These are phyloP conservation scores for Dryobotodes eremita DNA, from an alignment of 2,888 invertebrate species.

Conservation along the genomic window DNA sequence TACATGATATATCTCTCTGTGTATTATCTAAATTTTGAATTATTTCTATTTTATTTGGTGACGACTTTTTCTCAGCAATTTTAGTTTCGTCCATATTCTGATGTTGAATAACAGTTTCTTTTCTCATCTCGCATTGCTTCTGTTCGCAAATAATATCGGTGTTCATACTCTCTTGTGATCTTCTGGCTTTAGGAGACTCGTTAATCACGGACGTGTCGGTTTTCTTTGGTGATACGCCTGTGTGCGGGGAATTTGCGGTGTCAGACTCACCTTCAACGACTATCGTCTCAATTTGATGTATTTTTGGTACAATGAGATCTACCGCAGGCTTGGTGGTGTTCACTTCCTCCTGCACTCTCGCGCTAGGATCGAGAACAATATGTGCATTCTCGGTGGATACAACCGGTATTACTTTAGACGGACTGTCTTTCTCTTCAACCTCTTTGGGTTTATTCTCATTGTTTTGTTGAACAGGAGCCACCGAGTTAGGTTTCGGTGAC, in stretches of 20 bases:
- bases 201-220: slow-evolving; percentile 80
- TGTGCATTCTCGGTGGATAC: slow-evolving; percentile 86
- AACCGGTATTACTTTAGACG: slow-evolving; percentile 85
- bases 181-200: slow-evolving; percentile 81
- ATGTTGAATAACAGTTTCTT: slow-evolving; percentile 88
- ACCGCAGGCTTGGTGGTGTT: slow-evolving; percentile 75
- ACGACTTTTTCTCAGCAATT: slow-evolving; percentile 82
- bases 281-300: slow-evolving; percentile 85
- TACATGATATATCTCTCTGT: slow-evolving; percentile 78
- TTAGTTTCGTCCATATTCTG: slow-evolving; percentile 83
- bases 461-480: slow-evolving; percentile 76
- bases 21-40: slow-evolving; percentile 82
- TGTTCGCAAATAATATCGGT: slow-evolving; percentile 75
- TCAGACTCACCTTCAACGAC: slow-evolving; percentile 87
- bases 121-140: slow-evolving; percentile 84
- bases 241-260: slow-evolving; percentile 76
- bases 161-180: slow-evolving; percentile 79
- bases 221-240: slow-evolving; percentile 80
- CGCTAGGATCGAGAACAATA: slow-evolving; percentile 85
- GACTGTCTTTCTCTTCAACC: slow-evolving; percentile 83
- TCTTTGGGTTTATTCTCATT: slow-evolving; percentile 83
- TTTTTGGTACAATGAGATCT: slow-evolving; percentile 82
- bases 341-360: slow-evolving; percentile 77
- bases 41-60: slow-evolving; percentile 86
- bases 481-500: slow-evolving; percentile 83